Evolutionary conservation across 2,113 vertebrate species (phyloP), one percentile per base, ranked within the genome.

Genomic region (Petrocephalus microphthalmus): DNA sequence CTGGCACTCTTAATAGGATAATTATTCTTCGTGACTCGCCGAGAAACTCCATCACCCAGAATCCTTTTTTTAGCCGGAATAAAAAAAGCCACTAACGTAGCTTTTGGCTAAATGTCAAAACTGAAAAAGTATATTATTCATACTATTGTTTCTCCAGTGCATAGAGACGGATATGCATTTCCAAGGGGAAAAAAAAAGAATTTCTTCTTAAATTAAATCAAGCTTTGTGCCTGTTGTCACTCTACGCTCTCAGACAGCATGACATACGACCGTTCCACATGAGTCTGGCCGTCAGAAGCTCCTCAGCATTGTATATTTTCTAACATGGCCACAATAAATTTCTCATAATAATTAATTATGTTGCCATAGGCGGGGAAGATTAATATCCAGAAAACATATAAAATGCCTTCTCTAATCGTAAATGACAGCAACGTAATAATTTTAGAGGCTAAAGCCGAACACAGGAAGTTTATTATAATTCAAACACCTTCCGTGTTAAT

Each of bases 121-220:
- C 29, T 67, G 60, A 67, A 67, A 67, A 67, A 67, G 71, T 78
- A 42, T 78, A 78, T 78, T 42, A 37, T 42, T 78, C 33, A 78
- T 42, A 78, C 71, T 42, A 78, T 78, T 78, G 71, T 42, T 37
- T 78, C 71, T 78, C 29, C 71, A 19, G 71, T 78, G 71, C 33
- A 17, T 17, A 42, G 71, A 78, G 33, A 78, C 15, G 0, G 33
- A 37, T 78, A 19, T 29, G 25, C 60, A 67, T n/a, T 67, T 67
- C 60, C 25, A 67, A 67, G 25, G n/a, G 0, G 7, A 6, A 25
- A 13, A 25, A 64, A 25, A 13, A 67, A 67, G 22, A 10, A 8
- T 60, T 74, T 37, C 71, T 37, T 17, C 33, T 78, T 57, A 85
- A 85, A 85, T 52, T 37, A 52, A 85, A 85, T 56, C 84, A 85